A percentile compares a stretch with the other conserved stretches of the same genome.
Conservation (phyloP, 2,888 invertebrate genomes). For the Resseliella maxima region DNA sequence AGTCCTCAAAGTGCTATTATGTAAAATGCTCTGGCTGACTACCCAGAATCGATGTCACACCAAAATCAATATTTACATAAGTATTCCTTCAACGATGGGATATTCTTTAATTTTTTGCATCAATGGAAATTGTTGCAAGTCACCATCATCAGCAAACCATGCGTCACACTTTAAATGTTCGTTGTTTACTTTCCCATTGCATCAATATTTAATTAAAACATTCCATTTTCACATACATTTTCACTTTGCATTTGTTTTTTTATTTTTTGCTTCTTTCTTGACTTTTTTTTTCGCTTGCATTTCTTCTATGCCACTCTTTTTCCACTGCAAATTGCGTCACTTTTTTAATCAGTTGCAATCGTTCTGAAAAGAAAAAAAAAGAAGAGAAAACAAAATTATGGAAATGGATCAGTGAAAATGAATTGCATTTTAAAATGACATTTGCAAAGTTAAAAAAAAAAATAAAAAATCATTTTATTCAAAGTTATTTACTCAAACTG, state of each 20-base stretch:
- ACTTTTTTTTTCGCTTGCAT: background rate
- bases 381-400: background rate
- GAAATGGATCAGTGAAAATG: background rate
- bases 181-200: background rate
- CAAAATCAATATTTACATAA: background rate
- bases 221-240: background rate
- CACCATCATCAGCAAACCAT: background rate
- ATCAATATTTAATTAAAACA: background rate
- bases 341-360: background rate
- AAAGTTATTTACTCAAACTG: background rate
- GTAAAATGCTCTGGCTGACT: background rate
- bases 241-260: too few relatives aligned
- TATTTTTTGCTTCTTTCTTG: background rate
- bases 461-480: background rate
- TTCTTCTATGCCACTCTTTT: background rate
- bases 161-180: background rate
- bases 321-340: background rate
- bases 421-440: too few relatives aligned
- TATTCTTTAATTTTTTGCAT: background rate
- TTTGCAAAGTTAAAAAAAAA: too few relatives aligned
- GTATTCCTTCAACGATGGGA: background rate
- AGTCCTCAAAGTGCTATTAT: slow-evolving; percentile 16
- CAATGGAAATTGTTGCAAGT: background rate
- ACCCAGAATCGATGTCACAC: background rate
- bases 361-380: background rate